These are phyloP conservation scores for Hippolais icterina DNA, from an alignment of 2,113 vertebrate species.

Conservation along the genomic window DNA sequence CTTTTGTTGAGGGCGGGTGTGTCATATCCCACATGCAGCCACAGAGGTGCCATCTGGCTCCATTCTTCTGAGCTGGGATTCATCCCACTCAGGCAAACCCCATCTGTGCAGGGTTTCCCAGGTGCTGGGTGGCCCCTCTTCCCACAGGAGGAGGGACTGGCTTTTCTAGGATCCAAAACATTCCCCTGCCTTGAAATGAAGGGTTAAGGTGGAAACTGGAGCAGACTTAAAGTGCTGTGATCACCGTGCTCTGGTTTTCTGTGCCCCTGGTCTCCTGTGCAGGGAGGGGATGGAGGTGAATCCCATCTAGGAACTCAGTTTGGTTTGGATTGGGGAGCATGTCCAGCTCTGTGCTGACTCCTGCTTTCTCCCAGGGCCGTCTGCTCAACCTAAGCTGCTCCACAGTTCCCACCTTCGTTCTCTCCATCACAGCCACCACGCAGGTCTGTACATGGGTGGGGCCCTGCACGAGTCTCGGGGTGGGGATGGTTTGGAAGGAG, in stretches of 20 bases:
- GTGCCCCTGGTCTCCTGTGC: no score
- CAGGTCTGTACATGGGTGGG: slow-evolving; percentile 77
- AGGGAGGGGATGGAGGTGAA: not conserved
- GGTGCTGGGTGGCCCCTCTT: not conserved
- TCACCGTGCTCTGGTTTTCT: rapidly evolving
- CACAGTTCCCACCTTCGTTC: slow-evolving; percentile 95
- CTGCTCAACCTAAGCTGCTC: slow-evolving; percentile 98
- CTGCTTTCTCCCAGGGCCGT: slow-evolving; percentile 81
- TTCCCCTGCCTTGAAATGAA: not conserved
- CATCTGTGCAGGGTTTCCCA: not conserved
- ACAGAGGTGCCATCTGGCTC: not conserved
- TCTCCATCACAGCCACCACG: slow-evolving; percentile 98
- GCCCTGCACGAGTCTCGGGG: rapidly evolving
- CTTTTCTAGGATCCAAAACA: not conserved
- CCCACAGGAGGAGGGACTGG: not conserved
- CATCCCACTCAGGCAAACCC: not conserved
- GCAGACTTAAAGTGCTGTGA: not conserved
- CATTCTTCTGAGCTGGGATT: rapidly evolving
- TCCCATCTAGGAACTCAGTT: rapidly evolving
- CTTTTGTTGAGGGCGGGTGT: not conserved
- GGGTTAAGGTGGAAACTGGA: not conserved
- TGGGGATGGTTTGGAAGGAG: not conserved
- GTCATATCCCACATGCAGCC: not conserved
- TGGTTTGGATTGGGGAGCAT: not conserved
- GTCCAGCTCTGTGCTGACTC: not conserved